Evolutionary conservation across 1,140 invertebrate genomes (phyloP).

Genomic region (Drosophila dunni): DNA sequence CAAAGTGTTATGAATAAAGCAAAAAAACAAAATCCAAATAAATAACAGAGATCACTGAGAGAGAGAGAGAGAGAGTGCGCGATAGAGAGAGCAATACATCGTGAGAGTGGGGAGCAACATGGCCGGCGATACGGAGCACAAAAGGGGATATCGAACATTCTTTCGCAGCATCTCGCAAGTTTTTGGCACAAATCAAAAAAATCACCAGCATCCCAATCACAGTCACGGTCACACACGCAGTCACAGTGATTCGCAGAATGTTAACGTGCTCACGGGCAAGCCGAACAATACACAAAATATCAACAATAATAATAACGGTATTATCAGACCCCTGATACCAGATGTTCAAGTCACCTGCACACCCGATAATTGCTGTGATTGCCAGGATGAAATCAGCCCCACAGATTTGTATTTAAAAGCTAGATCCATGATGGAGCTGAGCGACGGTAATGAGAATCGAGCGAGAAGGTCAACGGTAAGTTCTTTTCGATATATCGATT

Average conservation of each 20-base stretch:
- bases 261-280: background rate
- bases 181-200: slow-evolving; percentile 55
- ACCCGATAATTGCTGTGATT: slow-evolving; percentile 6
- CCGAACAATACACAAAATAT: slow-evolving; percentile 4
- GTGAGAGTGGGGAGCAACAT: slow-evolving; percentile 24
- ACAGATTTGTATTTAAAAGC: slow-evolving; percentile 35
- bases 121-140: slow-evolving; percentile 68
- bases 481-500: background rate
- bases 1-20: slow-evolving; percentile 30
- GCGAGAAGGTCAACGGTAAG: slow-evolving; percentile 27
- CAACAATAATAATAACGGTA: slow-evolving; percentile 25
- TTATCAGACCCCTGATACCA: slow-evolving; percentile 1
- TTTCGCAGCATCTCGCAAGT: slow-evolving; percentile 78
- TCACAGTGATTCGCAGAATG: slow-evolving; percentile 26
- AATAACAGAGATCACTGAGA: background rate
- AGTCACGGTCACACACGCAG: slow-evolving; percentile 17
- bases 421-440: slow-evolving; percentile 62
- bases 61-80: background rate
- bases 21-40: background rate
- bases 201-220: slow-evolving; percentile 9
- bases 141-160: slow-evolving; percentile 69
- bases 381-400: slow-evolving; percentile 18
- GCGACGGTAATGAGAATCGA: background rate
- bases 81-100: background rate
- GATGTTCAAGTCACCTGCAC: background rate